phyloP scores from a whole-genome alignment of 2,113 vertebrate species.

The Phrynosoma blainvillii region DNA sequence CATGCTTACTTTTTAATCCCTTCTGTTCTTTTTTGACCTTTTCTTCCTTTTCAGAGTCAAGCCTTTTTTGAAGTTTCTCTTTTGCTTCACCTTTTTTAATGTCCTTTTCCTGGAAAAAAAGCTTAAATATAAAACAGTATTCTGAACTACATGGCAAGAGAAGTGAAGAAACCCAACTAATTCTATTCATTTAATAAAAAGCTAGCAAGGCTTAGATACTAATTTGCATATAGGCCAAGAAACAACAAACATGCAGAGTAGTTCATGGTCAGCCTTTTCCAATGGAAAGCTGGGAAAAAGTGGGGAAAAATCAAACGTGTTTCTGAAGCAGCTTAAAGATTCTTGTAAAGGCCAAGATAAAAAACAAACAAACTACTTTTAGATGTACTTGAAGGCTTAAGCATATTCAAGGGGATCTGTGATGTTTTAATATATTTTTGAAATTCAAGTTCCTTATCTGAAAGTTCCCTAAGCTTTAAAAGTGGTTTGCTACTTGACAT shows the following conservation, averaged over 20 bases:
- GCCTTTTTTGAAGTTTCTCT: constrained; percentile 83
- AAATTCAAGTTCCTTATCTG: too few relatives aligned
- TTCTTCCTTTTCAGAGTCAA: constrained; percentile 85
- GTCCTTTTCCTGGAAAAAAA: constrained; percentile 78
- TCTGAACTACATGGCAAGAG: not conserved
- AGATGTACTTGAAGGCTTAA: not conserved
- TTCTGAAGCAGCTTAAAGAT: not conserved
- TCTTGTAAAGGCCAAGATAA: not conserved
- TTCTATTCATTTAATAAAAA: not conserved
- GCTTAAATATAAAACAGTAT: constrained; percentile 25
- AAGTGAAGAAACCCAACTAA: not conserved
- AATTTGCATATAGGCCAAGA: not conserved
- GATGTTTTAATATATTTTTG: not conserved
- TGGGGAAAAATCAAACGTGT: not conserved
- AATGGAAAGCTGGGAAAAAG: not conserved
- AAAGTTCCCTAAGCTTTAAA: not conserved
- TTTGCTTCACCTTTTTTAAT: constrained; percentile 84
- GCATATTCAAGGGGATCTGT: not conserved
- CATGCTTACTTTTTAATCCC: constrained; percentile 81
- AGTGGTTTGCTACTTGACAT: not conserved
- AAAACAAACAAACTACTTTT: not conserved
- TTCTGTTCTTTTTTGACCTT: constrained; percentile 80
- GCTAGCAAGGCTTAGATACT: not conserved
- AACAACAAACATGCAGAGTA: not conserved
- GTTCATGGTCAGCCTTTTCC: not conserved